Base-by-base conservation (phyloP, 2,888 invertebrate genomes). In the Polyommatus icarus region DNA sequence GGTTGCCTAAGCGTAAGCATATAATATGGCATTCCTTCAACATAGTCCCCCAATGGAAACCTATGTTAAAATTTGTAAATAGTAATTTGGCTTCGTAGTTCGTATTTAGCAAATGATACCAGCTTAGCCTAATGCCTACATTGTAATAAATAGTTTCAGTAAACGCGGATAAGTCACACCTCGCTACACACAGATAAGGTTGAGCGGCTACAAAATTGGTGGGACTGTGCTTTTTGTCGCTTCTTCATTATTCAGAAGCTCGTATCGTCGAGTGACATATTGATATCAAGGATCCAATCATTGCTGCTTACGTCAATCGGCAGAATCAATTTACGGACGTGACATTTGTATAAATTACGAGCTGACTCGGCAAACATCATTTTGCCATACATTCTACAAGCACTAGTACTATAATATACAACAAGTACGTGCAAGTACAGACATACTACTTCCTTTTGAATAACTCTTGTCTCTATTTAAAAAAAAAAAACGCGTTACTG, bases 141-240 rank as follows among this genome's bases (percentile, higher is more conserved):
- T 18, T 18, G 54, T 54, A n/a, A n/a, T n/a, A n/a, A n/a, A 3
- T 40, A 40, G n/a, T 20, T 61, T 8, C 18, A 72, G 20, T 20
- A 40, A 72, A 40, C 40, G 20, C 72, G 72, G 40, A 72, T 72
- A 46, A 46, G 40, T 46, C 12, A 73, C 50, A 50, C 15, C 50
- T 50, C 54, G 54, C 50, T 54, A 75, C 20, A 29, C 75, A 75
- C 10, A 73, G 46, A 50, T 46, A 50, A 50, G 75, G 75, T 54
- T 75, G 50, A 75, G 18, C 18, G 75, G 50, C 24, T 54, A 54
- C 50, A 54, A 75, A 72, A 50, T 75, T 29, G 75, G 24, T 54
- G 50, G 75, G n/a, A 29, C 24, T 73, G 73, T 73, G 24, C 46
- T 75, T 54, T 75, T 75, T 75, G 29, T 75, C 2, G 18, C 2